Evolutionary conservation across 1,140 invertebrate species (phyloP).

Genomic region (Psilanteris sp.): DNA sequence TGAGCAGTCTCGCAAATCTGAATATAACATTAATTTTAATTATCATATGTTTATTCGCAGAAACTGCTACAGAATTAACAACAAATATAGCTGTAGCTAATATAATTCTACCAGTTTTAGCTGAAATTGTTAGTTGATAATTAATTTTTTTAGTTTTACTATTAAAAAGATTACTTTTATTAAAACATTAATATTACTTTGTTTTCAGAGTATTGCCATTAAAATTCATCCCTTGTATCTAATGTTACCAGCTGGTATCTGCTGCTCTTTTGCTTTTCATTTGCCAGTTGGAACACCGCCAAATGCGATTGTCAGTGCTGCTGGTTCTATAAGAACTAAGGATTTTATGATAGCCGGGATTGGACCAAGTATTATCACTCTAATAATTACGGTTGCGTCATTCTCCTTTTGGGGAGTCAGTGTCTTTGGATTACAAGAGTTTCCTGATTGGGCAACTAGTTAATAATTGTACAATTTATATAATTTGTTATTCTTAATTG

Average conservation of each 20-base stretch:
- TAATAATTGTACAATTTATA: too few relatives aligned
- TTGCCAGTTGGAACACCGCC: constrained; percentile 93
- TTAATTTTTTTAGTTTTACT: too few relatives aligned
- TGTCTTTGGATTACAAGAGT: constrained; percentile 81
- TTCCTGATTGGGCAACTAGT: constrained; percentile 79
- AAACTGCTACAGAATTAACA: constrained; percentile 83
- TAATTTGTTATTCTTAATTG: too few relatives aligned
- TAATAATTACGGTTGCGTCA: constrained; percentile 83
- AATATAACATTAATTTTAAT: constrained; percentile 71
- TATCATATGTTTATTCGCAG: constrained; percentile 78
- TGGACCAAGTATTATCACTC: constrained; percentile 87
- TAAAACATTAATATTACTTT: too few relatives aligned
- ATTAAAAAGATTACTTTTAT: too few relatives aligned
- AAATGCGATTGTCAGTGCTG: constrained; percentile 95
- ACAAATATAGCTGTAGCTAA: constrained; percentile 85
- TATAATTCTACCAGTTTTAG: constrained; percentile 83
- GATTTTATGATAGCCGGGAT: constrained; percentile 90
- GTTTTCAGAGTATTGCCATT: constrained; percentile 80
- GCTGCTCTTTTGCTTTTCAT: constrained; percentile 83
- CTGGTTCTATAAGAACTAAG: constrained; percentile 87
- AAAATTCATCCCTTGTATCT: constrained; percentile 84
- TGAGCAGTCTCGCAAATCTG: constrained; percentile 76
- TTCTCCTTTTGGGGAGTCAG: constrained; percentile 85
- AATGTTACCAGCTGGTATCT: constrained; percentile 85
- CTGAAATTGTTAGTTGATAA: constrained; percentile 82